Conservation (phyloP, 2,113 vertebrate genomes). For the Scartelaos histophorus region DNA sequence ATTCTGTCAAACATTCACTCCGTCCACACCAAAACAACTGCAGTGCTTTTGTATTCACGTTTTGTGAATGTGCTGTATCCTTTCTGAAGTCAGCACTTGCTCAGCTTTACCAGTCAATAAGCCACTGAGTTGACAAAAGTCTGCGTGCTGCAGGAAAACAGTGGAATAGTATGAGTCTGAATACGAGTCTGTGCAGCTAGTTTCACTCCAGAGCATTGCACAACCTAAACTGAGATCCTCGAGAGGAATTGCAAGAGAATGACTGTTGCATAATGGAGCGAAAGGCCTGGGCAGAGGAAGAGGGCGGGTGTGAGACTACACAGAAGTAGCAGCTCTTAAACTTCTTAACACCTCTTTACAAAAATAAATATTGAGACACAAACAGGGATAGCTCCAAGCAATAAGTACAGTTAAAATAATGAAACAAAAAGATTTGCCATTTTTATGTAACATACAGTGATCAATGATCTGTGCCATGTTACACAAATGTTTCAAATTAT, state of each 20-base stretch:
- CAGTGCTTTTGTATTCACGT: neutral
- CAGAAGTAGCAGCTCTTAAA: conserved; percentile 23
- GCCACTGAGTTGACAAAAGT: conserved; percentile 15
- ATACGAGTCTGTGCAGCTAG: conserved; percentile 24
- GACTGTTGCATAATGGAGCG: conserved; percentile 56
- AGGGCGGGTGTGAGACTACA: conserved; percentile 15
- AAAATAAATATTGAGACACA: neutral
- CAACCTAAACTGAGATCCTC: conserved; percentile 50
- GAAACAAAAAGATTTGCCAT: neutral
- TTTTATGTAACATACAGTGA: neutral
- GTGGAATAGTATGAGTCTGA: neutral
- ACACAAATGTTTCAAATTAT: neutral
- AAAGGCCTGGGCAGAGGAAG: conserved; percentile 6
- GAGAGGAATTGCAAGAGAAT: conserved; percentile 56
- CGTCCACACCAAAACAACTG: neutral
- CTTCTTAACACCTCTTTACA: conserved; percentile 3
- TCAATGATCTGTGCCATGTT: neutral
- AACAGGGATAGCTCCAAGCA: neutral
- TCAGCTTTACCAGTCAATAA: neutral
- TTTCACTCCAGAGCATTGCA: conserved; percentile 49
- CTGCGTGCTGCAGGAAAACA: neutral
- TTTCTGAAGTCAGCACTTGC: neutral
- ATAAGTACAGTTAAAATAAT: too few species aligned
- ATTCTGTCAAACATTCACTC: neutral
- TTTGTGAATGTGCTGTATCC: conserved; percentile 1